Evolutionary conservation across 2,113 vertebrate species (phyloP).

Genomic region (Heliornis fulica): DNA sequence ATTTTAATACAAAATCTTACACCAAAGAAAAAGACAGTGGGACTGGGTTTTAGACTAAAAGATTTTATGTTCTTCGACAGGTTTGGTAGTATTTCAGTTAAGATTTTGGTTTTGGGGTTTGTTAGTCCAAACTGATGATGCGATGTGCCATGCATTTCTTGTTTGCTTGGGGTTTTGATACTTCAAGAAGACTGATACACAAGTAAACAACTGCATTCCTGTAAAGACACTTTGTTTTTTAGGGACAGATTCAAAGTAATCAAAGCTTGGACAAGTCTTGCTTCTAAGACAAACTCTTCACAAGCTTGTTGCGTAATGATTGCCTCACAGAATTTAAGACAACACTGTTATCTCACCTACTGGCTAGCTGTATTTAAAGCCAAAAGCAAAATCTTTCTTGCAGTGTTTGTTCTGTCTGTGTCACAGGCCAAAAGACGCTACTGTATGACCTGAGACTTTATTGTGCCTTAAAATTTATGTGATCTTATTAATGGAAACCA

Average conservation of each 20-base stretch:
- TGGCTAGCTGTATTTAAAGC: not conserved
- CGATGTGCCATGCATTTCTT: not conserved
- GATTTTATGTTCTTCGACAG: not conserved
- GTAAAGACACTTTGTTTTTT: not conserved
- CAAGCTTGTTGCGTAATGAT: not conserved
- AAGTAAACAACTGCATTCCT: not conserved
- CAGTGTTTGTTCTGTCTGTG: not conserved
- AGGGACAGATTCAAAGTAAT: not conserved
- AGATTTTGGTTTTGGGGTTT: not conserved
- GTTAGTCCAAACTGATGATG: not conserved
- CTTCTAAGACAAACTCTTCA: not conserved
- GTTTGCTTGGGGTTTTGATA: not conserved
- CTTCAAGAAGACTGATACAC: not conserved
- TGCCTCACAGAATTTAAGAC: not conserved
- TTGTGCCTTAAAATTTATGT: constrained; percentile 30
- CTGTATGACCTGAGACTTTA: not conserved
- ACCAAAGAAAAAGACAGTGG: not conserved
- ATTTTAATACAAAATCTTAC: not conserved
- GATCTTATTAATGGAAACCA: constrained; percentile 31
- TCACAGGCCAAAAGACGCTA: not conserved
- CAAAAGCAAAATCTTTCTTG: not conserved
- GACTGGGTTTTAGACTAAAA: not conserved
- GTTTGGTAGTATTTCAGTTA: not conserved
- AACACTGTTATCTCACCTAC: not conserved
- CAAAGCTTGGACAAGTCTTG: not conserved